phyloP scores from a whole-genome alignment of 2,797 vertebrate species.

The Galagoides demidoff region DNA sequence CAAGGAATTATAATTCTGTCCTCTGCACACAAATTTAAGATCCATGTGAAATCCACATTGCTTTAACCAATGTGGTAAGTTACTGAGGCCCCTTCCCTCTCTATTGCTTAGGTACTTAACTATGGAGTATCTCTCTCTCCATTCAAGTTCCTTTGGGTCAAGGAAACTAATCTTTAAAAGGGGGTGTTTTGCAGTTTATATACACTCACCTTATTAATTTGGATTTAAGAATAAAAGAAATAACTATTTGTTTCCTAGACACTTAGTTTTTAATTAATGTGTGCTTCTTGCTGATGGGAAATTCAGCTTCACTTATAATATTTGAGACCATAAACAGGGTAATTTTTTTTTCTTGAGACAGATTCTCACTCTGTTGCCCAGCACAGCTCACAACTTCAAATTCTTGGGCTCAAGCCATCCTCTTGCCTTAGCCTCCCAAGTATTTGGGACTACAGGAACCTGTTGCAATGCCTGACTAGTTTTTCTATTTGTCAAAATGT shows the following conservation, averaged over 20 bases:
- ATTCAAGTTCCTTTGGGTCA: neutral
- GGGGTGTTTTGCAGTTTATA: neutral
- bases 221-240: neutral
- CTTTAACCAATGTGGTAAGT: neutral
- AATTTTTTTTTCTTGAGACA: too few species aligned
- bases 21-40: neutral
- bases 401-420: too few species aligned
- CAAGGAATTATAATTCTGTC: neutral
- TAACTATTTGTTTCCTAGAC: neutral
- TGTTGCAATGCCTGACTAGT: too few species aligned
- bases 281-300: neutral
- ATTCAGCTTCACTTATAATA: neutral
- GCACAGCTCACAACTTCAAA: too few species aligned
- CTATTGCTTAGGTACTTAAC: neutral
- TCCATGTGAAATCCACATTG: neutral
- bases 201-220: neutral
- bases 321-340: neutral
- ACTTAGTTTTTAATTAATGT: slow-evolving; percentile 18
- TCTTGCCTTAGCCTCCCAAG: too few species aligned
- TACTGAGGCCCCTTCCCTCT: neutral
- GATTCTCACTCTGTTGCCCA: too few species aligned
- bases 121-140: neutral
- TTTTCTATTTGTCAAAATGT: too few species aligned
- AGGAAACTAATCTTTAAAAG: neutral
- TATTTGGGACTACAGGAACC: too few species aligned